Conservation (phyloP, 2,113 vertebrate species). For the Halcyon senegalensis region DNA sequence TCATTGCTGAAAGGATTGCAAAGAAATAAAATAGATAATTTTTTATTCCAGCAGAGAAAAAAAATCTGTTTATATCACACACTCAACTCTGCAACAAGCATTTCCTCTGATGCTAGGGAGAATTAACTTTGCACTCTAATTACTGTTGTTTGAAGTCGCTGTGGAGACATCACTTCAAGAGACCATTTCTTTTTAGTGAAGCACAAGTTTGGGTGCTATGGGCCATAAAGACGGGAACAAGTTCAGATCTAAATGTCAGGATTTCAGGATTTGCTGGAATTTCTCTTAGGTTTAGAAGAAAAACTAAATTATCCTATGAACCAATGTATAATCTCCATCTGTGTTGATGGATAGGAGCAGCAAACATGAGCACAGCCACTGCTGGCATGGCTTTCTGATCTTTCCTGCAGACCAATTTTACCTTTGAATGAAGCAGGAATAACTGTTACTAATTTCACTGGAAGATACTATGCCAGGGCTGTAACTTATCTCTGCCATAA, state of each 20-base stretch:
- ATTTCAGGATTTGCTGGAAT: not conserved
- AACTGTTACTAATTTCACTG: not conserved
- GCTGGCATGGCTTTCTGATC: not conserved
- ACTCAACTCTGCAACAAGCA: not conserved
- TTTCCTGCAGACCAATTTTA: not conserved
- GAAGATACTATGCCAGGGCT: not conserved
- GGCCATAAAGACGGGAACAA: not conserved
- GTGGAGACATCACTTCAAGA: not conserved
- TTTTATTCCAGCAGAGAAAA: not conserved
- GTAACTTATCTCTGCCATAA: not conserved
- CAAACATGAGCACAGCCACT: not conserved
- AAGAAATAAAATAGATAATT: not conserved
- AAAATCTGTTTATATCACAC: not conserved
- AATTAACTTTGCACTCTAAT: not conserved
- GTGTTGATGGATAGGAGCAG: accelerated
- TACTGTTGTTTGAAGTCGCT: not conserved
- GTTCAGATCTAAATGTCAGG: not conserved
- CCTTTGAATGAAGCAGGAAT: not conserved
- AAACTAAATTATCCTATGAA: not conserved
- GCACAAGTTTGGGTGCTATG: not conserved
- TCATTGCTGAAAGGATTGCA: not conserved
- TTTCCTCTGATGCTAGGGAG: not conserved
- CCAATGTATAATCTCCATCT: not conserved
- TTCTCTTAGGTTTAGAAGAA: not conserved
- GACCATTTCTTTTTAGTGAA: not conserved